These are phyloP conservation scores for Beaufortia kweichowensis DNA, from an alignment of 2,113 vertebrate species.

Conservation along the genomic window DNA sequence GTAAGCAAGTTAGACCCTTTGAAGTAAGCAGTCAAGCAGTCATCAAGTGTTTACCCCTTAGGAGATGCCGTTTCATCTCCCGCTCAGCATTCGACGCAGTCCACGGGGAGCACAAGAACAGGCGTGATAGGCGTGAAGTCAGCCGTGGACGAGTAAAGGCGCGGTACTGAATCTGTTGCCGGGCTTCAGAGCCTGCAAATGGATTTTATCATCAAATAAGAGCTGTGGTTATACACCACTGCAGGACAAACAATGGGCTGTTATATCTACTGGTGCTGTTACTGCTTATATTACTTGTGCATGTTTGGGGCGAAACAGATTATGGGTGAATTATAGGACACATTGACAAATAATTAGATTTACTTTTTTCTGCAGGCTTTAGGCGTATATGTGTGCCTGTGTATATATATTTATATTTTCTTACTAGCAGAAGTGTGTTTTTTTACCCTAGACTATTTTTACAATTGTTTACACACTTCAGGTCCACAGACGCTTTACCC, in stretches of 20 bases:
- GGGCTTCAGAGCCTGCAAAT: slow-evolving; percentile 18
- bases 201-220: slow-evolving; percentile 12
- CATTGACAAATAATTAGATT: background rate
- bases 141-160: slow-evolving; percentile 7
- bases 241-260: slow-evolving; percentile 3
- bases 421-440: too few species aligned
- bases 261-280: background rate
- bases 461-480: too few species aligned
- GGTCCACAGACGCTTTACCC: too few species aligned
- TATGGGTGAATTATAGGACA: background rate
- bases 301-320: background rate
- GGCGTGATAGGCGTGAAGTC: slow-evolving; percentile 15
- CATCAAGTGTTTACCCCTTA: slow-evolving; percentile 46
- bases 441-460: too few species aligned
- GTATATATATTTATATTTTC: background rate
- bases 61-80: slow-evolving; percentile 43
- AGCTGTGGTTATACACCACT: background rate
- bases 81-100: slow-evolving; percentile 26
- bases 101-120: slow-evolving; percentile 11
- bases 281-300: background rate
- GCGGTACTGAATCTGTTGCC: background rate
- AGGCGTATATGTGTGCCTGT: background rate
- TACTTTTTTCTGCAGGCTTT: background rate
- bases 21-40: slow-evolving; percentile 27
- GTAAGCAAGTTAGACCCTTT: slow-evolving; percentile 28